Evolutionary conservation across 1,140 invertebrate genomes (phyloP).

Genomic region (Holotrichia oblita): DNA sequence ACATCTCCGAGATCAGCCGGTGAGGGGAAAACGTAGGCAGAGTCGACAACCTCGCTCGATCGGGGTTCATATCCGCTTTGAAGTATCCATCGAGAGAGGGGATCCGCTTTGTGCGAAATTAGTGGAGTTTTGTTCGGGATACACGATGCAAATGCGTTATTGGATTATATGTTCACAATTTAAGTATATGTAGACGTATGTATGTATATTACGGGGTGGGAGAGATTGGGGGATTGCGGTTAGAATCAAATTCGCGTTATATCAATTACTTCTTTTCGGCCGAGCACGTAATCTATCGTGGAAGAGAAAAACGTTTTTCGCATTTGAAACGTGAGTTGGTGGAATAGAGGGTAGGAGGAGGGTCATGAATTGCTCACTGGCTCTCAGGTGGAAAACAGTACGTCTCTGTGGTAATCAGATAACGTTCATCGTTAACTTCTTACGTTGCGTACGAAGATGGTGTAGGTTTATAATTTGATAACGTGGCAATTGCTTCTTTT

Average conservation of each 20-base stretch:
- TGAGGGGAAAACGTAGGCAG: background rate
- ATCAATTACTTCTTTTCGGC: background rate
- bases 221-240: too few relatives aligned
- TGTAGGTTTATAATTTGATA: too few relatives aligned
- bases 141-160: background rate
- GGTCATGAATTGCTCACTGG: background rate
- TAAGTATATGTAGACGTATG: background rate
- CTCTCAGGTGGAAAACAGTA: background rate
- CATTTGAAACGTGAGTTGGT: background rate
- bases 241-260: background rate
- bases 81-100: background rate
- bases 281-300: background rate
- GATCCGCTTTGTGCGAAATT: slow-evolving; percentile 7
- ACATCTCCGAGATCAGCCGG: background rate
- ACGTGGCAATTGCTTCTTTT: too few relatives aligned
- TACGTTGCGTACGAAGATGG: too few relatives aligned
- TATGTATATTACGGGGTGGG: background rate
- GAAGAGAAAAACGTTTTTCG: background rate
- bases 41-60: background rate
- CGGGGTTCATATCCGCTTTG: background rate
- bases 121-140: background rate
- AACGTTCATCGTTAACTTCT: background rate
- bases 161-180: slow-evolving; percentile 5
- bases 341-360: background rate
- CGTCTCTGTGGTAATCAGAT: background rate